Conservation (phyloP, 2,113 vertebrate genomes). For the Engraulis encrasicolus region DNA sequence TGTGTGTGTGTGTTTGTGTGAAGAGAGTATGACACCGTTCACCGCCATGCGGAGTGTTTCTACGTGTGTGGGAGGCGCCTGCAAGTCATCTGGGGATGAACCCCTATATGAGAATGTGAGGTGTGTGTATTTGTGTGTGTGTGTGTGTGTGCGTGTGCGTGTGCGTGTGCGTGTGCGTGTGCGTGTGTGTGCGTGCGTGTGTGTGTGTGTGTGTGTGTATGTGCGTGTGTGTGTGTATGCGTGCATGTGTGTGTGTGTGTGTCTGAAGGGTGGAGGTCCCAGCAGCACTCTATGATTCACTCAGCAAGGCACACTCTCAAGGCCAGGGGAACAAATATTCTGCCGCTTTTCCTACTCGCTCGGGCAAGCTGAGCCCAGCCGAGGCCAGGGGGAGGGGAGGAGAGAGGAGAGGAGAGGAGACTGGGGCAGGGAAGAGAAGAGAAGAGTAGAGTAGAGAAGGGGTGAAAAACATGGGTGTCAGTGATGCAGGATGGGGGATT, state of each 20-base stretch:
- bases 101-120: too few relatives aligned
- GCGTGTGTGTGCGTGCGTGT: neutral
- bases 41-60: too few relatives aligned
- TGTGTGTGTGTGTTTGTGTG: neutral
- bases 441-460: slow-evolving; percentile 30
- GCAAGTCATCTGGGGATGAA: too few relatives aligned
- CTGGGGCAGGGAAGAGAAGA: slow-evolving; percentile 66
- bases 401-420: slow-evolving; percentile 53
- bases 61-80: too few relatives aligned
- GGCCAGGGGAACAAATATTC: slow-evolving; percentile 77
- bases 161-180: neutral
- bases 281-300: slow-evolving; percentile 51
- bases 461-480: neutral
- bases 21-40: neutral
- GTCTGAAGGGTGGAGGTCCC: neutral
- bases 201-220: neutral
- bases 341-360: slow-evolving; percentile 74
- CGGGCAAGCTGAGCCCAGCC: slow-evolving; percentile 49
- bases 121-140: too few relatives aligned
- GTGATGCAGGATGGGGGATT: neutral
- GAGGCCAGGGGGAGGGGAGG: slow-evolving; percentile 58
- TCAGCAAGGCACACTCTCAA: slow-evolving; percentile 67
- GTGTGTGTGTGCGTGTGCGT: too few relatives aligned
- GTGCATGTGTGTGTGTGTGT: slow-evolving; percentile 6
- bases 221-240: neutral